These are phyloP conservation scores for Cuculus canorus DNA, from an alignment of 2,797 vertebrate genomes.

Conservation along the genomic window DNA sequence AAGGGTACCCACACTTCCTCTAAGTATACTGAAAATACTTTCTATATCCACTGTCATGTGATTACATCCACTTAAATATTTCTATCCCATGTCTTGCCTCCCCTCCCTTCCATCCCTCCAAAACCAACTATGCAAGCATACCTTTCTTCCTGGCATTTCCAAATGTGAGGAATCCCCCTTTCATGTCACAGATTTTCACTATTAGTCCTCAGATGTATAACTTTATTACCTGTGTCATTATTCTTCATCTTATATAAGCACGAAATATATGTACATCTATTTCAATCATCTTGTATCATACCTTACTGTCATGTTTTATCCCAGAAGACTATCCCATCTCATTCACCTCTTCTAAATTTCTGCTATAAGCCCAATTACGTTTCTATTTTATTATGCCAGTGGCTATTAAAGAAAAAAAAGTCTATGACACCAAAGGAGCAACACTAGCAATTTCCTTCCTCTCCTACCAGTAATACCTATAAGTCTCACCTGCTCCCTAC, in stretches of 20 bases:
- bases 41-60: neutral
- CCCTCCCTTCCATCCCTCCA: neutral
- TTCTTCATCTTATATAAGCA: neutral
- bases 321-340: neutral
- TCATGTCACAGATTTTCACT: neutral
- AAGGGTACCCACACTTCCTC: neutral
- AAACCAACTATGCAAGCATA: rapidly evolving
- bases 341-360: neutral
- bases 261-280: neutral
- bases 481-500: neutral
- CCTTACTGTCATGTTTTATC: neutral
- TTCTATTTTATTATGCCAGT: neutral
- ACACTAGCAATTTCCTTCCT: neutral
- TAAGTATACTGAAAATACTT: neutral
- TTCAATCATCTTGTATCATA: neutral
- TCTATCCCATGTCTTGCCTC: neutral
- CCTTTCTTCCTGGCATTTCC: neutral
- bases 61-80: neutral
- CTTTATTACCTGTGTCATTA: neutral
- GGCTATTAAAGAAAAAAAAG: neutral
- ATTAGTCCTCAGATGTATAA: neutral
- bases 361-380: neutral
- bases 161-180: neutral
- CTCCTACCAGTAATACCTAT: neutral
- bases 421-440: neutral